Percentiles rank a stretch among this genome's conserved stretches.
phyloP scores from a whole-genome alignment of 2,113 vertebrate genomes.

The Limanda limanda region DNA sequence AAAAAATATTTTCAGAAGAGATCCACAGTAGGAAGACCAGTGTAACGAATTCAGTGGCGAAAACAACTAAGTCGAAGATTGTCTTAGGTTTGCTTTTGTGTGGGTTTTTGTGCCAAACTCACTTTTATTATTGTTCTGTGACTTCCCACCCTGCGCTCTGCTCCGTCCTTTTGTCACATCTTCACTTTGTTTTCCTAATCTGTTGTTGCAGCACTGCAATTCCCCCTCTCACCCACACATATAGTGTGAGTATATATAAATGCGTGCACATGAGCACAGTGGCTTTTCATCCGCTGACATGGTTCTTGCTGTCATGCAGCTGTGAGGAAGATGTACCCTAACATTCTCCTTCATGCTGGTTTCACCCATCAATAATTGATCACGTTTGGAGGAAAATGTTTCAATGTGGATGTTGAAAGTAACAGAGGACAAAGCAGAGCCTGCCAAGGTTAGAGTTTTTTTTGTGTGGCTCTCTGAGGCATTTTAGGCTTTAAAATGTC shows the following conservation, averaged over 20 bases:
- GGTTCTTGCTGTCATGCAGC: constrained; percentile 16
- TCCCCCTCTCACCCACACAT: neutral
- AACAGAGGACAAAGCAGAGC: constrained; percentile 55
- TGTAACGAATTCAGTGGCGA: no score
- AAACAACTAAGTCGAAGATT: no score
- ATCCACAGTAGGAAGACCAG: no score
- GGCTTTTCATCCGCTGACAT: constrained; percentile 13
- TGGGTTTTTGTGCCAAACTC: no score
- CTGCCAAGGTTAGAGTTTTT: constrained; percentile 7
- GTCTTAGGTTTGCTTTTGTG: no score
- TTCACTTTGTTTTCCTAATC: neutral
- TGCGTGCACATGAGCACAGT: neutral
- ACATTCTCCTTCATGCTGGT: constrained; percentile 56
- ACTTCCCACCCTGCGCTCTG: constrained; percentile 3
- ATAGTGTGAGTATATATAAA: neutral
- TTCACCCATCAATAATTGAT: constrained; percentile 65
- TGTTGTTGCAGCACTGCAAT: neutral
- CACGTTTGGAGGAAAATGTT: constrained; percentile 57
- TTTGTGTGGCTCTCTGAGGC: constrained; percentile 32
- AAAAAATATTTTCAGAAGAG: no score
- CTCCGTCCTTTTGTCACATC: constrained; percentile 26
- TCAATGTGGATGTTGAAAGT: constrained; percentile 48
- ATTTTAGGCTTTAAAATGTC: constrained; percentile 16
- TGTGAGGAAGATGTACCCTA: constrained; percentile 41
- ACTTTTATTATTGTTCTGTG: neutral